phyloP scores from a whole-genome alignment of 2,888 invertebrate species.

The Mechanitis messenoides region DNA sequence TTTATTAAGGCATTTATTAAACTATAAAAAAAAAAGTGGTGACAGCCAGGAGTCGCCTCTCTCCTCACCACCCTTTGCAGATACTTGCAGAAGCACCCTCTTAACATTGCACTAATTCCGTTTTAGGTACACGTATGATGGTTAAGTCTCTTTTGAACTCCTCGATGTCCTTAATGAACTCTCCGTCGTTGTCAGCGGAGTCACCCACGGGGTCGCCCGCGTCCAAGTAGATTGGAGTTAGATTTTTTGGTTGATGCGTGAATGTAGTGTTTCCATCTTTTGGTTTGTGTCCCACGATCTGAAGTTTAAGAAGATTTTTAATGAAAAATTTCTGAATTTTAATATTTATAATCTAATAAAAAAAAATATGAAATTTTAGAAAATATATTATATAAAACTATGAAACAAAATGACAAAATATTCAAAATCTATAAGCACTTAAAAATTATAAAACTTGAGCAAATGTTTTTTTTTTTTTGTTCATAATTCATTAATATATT shows the following conservation, averaged over 20 bases:
- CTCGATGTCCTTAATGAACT: conserved; percentile 51
- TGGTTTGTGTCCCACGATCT: conserved; percentile 60
- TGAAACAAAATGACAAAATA: too few relatives aligned
- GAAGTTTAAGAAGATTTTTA: neutral
- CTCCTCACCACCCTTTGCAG: too few relatives aligned
- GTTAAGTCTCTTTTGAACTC: conserved; percentile 46
- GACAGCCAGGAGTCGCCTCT: too few relatives aligned
- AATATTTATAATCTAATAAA: too few relatives aligned
- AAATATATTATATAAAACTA: too few relatives aligned
- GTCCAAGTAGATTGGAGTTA: conserved; percentile 46
- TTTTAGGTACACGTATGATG: conserved; percentile 42
- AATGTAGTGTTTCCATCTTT: conserved; percentile 31
- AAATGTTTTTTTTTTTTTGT: neutral
- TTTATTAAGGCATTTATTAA: too few relatives aligned
- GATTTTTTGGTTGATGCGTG: conserved; percentile 34
- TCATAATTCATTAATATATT: neutral
- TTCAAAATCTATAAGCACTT: too few relatives aligned
- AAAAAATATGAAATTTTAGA: too few relatives aligned
- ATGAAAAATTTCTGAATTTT: too few relatives aligned
- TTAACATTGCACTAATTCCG: conserved; percentile 52
- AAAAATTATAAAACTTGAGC: neutral
- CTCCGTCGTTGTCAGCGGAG: conserved; percentile 39
- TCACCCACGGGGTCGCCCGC: conserved; percentile 45
- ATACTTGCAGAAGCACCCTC: too few relatives aligned
- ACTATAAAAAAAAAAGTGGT: neutral